phyloP scores from a whole-genome alignment of 2,797 vertebrate genomes.

The Lagorchestes hirsutus region DNA sequence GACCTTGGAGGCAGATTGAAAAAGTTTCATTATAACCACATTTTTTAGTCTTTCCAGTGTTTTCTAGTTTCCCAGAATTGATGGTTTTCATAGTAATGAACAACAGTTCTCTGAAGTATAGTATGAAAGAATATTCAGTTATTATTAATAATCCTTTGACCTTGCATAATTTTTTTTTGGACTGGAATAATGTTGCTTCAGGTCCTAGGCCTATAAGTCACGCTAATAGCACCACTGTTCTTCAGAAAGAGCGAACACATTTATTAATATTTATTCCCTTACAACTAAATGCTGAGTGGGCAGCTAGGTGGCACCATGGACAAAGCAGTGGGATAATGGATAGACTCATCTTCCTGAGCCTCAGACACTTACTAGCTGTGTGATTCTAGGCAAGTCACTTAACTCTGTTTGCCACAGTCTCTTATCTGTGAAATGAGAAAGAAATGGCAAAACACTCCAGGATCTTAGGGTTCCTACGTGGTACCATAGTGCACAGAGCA shows the following conservation, averaged over 20 bases:
- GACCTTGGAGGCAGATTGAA: slow-evolving; percentile 10
- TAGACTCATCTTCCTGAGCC: not conserved
- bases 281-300: not conserved
- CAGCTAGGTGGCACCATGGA: not conserved
- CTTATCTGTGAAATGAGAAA: not conserved
- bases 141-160: slow-evolving; percentile 30
- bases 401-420: not conserved
- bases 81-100: not conserved
- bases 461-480: no score
- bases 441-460: not conserved
- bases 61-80: not conserved
- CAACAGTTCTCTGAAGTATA: slow-evolving; percentile 41
- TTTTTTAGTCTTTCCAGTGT: slow-evolving; percentile 22
- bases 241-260: not conserved
- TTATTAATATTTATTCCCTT: not conserved
- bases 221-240: not conserved
- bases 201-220: not conserved
- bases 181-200: slow-evolving; percentile 5
- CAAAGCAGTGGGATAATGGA: not conserved
- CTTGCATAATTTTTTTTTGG: slow-evolving; percentile 7
- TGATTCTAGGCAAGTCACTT: not conserved
- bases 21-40: slow-evolving; percentile 22
- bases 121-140: slow-evolving; percentile 42
- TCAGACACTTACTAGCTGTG: not conserved
- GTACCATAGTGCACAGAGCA: no score